These are phyloP conservation scores for Astropecten irregularis DNA, from an alignment of 53 echinoderm and acorn worm genomes.

Conservation along the genomic window DNA sequence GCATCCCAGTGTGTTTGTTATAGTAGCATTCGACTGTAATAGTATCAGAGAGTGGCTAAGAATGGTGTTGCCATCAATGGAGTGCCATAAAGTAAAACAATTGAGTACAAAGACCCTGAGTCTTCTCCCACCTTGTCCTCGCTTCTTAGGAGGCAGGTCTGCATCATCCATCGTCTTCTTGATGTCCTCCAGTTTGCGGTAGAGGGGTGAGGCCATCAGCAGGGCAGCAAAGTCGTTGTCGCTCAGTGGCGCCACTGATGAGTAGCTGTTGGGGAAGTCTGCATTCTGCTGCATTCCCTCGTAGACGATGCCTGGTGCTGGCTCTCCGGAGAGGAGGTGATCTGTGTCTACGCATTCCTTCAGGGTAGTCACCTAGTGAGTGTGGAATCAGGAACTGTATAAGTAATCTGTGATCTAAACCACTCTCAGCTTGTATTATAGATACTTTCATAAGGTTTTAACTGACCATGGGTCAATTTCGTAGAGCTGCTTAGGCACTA, in stretches of 20 bases:
- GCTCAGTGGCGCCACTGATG: slow-evolving; percentile 87
- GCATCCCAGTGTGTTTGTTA: too few relatives aligned
- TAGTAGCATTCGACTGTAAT: too few relatives aligned
- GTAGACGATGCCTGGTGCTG: slow-evolving; percentile 9
- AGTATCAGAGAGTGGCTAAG: neutral
- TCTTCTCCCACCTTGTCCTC: slow-evolving; percentile 88
- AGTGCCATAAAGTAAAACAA: too few relatives aligned
- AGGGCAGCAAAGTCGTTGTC: slow-evolving; percentile 87
- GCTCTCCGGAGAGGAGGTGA: slow-evolving; percentile 68
- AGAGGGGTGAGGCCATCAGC: slow-evolving; percentile 95
- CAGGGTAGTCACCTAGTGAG: slow-evolving; percentile 67
- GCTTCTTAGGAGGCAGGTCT: slow-evolving; percentile 78
- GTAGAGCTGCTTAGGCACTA: too few relatives aligned
- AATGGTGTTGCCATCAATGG: too few relatives aligned
- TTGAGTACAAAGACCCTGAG: too few relatives aligned
- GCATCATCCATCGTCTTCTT: slow-evolving; percentile 88
- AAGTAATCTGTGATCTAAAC: neutral
- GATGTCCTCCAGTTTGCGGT: slow-evolving; percentile 88
- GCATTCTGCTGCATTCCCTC: slow-evolving; percentile 26
- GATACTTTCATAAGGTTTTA: too few relatives aligned
- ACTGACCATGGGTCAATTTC: too few relatives aligned
- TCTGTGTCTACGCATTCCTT: slow-evolving; percentile 84
- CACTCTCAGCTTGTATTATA: too few relatives aligned
- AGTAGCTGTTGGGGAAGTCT: slow-evolving; percentile 72
- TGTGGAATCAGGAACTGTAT: neutral